A percentile compares a stretch with the other conserved stretches of the same genome.
phyloP scores from a whole-genome alignment of 2,797 vertebrate genomes.

The Microcaecilia unicolor region DNA sequence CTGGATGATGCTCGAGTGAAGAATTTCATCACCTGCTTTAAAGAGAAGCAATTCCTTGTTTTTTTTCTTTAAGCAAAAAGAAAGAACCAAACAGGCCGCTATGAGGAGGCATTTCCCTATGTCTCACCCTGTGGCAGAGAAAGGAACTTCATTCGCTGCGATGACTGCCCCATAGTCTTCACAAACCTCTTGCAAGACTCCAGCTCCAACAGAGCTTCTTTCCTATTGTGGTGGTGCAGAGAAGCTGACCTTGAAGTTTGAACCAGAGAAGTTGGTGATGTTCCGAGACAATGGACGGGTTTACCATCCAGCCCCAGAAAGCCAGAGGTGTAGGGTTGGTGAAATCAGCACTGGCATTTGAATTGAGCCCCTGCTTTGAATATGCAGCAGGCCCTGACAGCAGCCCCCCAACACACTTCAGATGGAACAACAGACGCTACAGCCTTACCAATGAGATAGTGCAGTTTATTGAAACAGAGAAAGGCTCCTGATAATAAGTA shows the following conservation, averaged over 20 bases:
- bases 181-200: constrained; percentile 59
- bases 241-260: constrained; percentile 53
- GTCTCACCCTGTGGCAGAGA: constrained; percentile 80
- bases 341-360: constrained; percentile 67
- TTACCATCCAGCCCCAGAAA: constrained; percentile 69
- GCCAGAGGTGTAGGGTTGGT: constrained; percentile 65
- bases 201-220: constrained; percentile 17
- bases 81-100: constrained; percentile 66
- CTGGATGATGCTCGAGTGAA: no score
- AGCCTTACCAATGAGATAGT: constrained; percentile 66
- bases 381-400: constrained; percentile 27
- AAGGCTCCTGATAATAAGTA: no score
- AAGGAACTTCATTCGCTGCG: constrained; percentile 83
- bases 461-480: not conserved
- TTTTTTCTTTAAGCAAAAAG: constrained; percentile 78
- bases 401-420: constrained; percentile 58
- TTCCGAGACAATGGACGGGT: constrained; percentile 67
- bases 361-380: constrained; percentile 70
- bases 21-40: no score
- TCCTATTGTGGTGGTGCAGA: constrained; percentile 75
- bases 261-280: constrained; percentile 62
- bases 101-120: constrained; percentile 74
- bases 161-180: constrained; percentile 79
- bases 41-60: constrained; percentile 74
- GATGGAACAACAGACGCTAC: constrained; percentile 55